phyloP scores from a whole-genome alignment of 2,797 vertebrate species.

The Knipowitschia caucasica region DNA sequence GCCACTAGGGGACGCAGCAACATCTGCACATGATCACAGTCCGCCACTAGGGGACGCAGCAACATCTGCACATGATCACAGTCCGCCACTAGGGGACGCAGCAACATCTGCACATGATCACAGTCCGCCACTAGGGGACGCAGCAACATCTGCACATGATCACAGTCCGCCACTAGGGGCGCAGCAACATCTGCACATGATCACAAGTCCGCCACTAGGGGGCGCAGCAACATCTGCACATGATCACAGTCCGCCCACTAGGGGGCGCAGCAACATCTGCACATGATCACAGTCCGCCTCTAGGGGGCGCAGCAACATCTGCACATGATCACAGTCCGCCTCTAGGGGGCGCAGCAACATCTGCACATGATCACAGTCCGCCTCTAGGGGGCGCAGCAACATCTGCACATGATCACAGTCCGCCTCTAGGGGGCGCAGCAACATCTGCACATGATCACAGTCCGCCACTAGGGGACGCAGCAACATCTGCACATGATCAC shows the following conservation, averaged over 20 bases:
- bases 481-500: conserved; percentile 15
- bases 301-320: conserved; percentile 27
- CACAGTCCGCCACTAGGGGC: conserved; percentile 35
- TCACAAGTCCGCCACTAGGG: conserved; percentile 43
- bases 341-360: conserved; percentile 30
- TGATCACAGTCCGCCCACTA: conserved; percentile 34
- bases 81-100: conserved; percentile 36
- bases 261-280: conserved; percentile 21
- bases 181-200: conserved; percentile 23
- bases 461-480: conserved; percentile 35
- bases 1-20: conserved; percentile 34
- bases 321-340: conserved; percentile 23
- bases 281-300: conserved; percentile 27
- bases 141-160: conserved; percentile 18
- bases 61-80: conserved; percentile 15
- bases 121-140: conserved; percentile 35
- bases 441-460: conserved; percentile 13
- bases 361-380: conserved; percentile 23
- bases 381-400: conserved; percentile 31
- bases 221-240: conserved; percentile 18
- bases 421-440: conserved; percentile 34
- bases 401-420: conserved; percentile 14
- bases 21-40: conserved; percentile 11
- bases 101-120: conserved; percentile 11
- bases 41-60: conserved; percentile 34